Conservation (phyloP, 53 echinoderm and acorn worm genomes). For the Paelopatides confundens region DNA sequence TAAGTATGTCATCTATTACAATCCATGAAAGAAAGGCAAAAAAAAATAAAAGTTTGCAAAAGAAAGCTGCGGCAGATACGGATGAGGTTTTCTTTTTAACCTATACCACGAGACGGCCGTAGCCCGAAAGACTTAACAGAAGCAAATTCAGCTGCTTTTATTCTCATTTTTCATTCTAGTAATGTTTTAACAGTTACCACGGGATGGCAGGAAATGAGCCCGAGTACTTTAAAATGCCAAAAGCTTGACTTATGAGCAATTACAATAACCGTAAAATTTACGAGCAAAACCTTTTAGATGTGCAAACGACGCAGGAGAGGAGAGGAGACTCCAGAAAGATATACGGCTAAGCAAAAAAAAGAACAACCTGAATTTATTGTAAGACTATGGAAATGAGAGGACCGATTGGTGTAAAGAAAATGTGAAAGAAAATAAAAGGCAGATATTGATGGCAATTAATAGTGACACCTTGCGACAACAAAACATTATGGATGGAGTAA, state of each 20-base stretch:
- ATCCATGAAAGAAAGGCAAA: neutral
- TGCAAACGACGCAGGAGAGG: neutral
- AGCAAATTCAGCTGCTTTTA: neutral
- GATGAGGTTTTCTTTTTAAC: neutral
- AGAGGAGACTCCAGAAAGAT: constrained; percentile 27
- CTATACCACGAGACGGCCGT: no score
- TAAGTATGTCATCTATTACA: neutral
- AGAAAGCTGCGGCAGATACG: no score
- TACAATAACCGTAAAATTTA: constrained; percentile 45
- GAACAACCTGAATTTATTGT: constrained; percentile 16
- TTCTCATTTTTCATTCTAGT: neutral
- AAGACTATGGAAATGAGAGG: constrained; percentile 18
- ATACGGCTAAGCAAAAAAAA: neutral
- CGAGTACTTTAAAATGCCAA: constrained; percentile 33
- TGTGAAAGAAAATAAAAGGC: neutral
- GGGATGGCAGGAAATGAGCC: constrained; percentile 8
- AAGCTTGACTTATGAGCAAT: constrained; percentile 40
- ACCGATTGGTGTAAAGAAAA: neutral
- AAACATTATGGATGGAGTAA: constrained; percentile 37
- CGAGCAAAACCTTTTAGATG: constrained; percentile 30
- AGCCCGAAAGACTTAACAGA: neutral
- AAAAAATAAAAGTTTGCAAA: no score
- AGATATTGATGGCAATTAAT: constrained; percentile 20
- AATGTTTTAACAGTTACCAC: constrained; percentile 39
- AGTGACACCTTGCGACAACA: constrained; percentile 13